Evolutionary conservation across 64 coral and sea anemone genomes (phyloP).

Genomic region (Stichodactyla helianthus): DNA sequence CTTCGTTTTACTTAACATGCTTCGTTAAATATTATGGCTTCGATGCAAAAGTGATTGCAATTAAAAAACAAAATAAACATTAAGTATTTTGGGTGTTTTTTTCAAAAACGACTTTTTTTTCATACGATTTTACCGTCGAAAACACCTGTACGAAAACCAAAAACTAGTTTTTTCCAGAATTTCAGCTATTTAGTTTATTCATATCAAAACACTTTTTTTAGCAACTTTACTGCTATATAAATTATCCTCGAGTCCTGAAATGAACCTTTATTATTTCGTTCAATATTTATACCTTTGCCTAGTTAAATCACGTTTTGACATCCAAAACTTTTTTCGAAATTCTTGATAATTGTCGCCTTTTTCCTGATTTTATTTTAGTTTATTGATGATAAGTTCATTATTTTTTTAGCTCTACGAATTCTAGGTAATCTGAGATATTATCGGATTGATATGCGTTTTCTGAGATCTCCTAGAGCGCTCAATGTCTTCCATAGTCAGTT

Average conservation of each 20-base stretch:
- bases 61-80: not conserved
- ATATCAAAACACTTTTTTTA: not conserved
- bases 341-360: not conserved
- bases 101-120: not conserved
- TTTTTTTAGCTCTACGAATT: not conserved
- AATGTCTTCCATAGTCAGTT: not conserved
- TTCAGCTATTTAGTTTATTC: not conserved
- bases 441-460: not conserved
- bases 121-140: not conserved
- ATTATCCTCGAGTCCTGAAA: not conserved
- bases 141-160: not conserved
- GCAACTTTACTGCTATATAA: not conserved
- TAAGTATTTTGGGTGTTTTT: not conserved
- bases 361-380: not conserved
- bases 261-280: not conserved
- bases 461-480: not conserved
- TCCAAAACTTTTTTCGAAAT: not conserved
- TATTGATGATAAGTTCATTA: not conserved
- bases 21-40: not conserved
- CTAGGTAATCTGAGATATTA: constrained; percentile 5
- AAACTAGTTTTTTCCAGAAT: not conserved
- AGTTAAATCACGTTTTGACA: not conserved
- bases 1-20: not conserved
- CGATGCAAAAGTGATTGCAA: not conserved
- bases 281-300: not conserved